Evolutionary conservation across 2,888 invertebrate species (phyloP).

Genomic region (Strigamia transsilvanica): DNA sequence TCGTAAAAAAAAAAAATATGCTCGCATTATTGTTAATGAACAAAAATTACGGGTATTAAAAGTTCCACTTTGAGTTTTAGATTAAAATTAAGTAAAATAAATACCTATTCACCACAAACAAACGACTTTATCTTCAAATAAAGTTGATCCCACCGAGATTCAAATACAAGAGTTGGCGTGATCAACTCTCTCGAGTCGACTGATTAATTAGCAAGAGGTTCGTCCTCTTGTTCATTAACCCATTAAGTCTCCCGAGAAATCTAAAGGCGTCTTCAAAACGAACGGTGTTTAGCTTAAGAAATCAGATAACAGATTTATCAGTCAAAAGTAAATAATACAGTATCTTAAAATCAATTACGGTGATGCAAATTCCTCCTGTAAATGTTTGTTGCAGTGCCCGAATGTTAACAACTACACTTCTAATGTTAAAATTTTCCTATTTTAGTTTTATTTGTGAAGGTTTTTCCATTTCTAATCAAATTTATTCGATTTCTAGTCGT

Average conservation of each 20-base stretch:
- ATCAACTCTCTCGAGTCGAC: constrained; percentile 16
- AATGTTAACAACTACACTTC: too few relatives aligned
- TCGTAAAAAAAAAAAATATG: too few relatives aligned
- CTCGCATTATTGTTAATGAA: too few relatives aligned
- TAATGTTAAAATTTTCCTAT: too few relatives aligned
- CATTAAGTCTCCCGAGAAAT: not conserved
- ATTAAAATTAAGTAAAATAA: constrained; percentile 4
- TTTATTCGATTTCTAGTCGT: too few relatives aligned
- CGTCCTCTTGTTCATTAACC: constrained; percentile 13
- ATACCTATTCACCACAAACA: not conserved
- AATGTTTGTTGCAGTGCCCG: not conserved
- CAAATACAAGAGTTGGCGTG: not conserved
- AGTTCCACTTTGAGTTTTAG: not conserved
- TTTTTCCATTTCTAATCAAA: too few relatives aligned
- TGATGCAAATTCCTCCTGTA: not conserved
- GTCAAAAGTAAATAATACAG: not conserved
- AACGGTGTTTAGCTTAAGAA: not conserved
- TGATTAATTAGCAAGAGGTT: constrained; percentile 26
- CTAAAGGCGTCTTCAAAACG: not conserved
- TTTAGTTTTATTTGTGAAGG: too few relatives aligned
- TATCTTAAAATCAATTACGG: not conserved
- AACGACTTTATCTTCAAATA: not conserved
- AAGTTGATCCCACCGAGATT: not conserved
- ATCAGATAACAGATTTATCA: constrained; percentile 8
- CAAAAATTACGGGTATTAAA: not conserved